Conservation (phyloP, 2,888 invertebrate genomes). For the Pheosia tremula region DNA sequence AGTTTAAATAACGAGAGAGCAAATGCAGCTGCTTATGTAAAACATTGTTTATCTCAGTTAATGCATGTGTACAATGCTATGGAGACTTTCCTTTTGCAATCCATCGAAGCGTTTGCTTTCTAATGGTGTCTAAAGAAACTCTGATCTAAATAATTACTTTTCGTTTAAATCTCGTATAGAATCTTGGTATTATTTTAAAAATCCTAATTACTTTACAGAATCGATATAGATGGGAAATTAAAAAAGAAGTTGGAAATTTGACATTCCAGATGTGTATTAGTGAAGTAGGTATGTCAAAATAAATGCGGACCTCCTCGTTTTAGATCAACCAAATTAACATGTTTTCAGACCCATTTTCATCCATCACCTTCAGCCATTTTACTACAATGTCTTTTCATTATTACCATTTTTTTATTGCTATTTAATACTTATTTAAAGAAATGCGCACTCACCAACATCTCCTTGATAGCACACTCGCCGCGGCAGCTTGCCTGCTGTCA, state of each 20-base stretch:
- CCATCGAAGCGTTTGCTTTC: conserved; percentile 7
- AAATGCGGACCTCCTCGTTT: too few species aligned
- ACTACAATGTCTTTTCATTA: too few species aligned
- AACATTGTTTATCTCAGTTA: not conserved
- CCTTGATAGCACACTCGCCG: conserved; percentile 93
- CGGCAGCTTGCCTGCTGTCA: conserved; percentile 90
- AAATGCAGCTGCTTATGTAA: not conserved
- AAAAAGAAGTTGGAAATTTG: too few species aligned
- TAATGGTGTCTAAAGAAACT: conserved; percentile 5
- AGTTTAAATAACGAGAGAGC: not conserved
- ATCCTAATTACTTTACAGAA: too few species aligned
- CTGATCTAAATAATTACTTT: conserved; percentile 2
- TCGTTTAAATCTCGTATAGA: not conserved
- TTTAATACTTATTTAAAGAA: too few species aligned
- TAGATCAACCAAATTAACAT: too few species aligned
- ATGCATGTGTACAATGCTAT: conserved; percentile 3
- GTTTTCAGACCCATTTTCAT: too few species aligned
- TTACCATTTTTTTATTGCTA: too few species aligned
- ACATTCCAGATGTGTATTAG: too few species aligned
- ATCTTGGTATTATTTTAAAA: not conserved
- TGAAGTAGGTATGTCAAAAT: too few species aligned
- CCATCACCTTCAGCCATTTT: too few species aligned
- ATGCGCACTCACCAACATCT: conserved; percentile 84
- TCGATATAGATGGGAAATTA: too few species aligned
- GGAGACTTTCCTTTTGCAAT: conserved; percentile 6